Evolutionary conservation across 2,113 vertebrate species (phyloP).

Genomic region (Gallinago undulata): DNA sequence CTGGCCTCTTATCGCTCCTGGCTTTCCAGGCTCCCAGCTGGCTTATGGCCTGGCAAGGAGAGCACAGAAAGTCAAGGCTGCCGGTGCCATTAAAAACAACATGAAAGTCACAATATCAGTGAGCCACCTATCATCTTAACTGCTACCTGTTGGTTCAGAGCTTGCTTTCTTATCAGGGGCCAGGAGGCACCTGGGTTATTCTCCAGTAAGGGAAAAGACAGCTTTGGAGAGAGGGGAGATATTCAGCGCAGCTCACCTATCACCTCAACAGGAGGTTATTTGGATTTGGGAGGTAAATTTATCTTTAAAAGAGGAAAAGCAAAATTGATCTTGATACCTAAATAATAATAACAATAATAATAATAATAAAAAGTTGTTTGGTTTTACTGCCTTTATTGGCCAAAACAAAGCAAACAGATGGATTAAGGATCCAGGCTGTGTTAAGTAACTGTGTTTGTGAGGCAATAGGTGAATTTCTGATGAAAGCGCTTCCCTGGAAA

Average conservation of each 20-base stretch:
- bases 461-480: background rate
- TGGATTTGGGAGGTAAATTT: background rate
- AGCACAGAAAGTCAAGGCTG: constrained; percentile 1
- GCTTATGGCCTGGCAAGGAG: background rate
- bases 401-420: background rate
- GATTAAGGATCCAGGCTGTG: background rate
- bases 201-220: background rate
- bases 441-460: background rate
- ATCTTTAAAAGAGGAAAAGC: background rate
- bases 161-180: background rate
- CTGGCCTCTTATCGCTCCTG: background rate
- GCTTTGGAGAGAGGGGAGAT: background rate
- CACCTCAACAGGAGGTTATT: background rate
- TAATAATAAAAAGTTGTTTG: background rate
- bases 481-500: background rate
- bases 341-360: background rate
- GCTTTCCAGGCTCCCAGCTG: background rate
- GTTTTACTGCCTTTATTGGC: background rate
- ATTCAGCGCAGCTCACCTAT: fast-evolving
- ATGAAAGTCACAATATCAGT: background rate
- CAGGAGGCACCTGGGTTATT: background rate
- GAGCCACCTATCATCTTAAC: background rate
- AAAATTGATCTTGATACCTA: background rate
- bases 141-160: background rate
- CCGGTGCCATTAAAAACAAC: background rate